Evolutionary conservation across 2,888 invertebrate genomes (phyloP).

Genomic region (Frankliniella intonsa): DNA sequence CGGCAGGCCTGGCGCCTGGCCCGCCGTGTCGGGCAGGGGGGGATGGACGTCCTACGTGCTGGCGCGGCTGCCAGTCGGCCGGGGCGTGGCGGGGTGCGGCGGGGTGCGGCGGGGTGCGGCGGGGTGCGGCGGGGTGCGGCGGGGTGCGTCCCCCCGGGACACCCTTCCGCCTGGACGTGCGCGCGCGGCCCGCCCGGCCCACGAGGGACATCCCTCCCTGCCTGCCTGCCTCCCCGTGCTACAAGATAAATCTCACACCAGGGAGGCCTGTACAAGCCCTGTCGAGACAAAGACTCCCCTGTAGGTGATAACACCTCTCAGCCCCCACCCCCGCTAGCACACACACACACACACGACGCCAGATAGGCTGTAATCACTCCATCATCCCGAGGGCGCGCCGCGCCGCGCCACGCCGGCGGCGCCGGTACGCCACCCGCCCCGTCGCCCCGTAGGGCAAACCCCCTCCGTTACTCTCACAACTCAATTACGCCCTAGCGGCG

Average conservation of each 20-base stretch:
- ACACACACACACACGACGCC: background rate
- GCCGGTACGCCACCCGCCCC: background rate
- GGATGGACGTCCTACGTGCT: too few relatives aligned
- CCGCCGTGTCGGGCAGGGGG: too few relatives aligned
- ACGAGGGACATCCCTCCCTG: background rate
- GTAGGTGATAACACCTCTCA: background rate
- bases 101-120: too few relatives aligned
- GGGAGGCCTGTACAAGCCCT: background rate
- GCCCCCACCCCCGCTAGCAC: too few relatives aligned
- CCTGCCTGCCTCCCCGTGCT: background rate
- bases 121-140: too few relatives aligned
- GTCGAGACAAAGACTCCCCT: background rate
- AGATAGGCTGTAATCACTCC: slow-evolving; percentile 3
- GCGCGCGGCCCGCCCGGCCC: too few relatives aligned
- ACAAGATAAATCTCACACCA: background rate
- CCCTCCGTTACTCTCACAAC: background rate
- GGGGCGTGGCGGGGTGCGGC: too few relatives aligned
- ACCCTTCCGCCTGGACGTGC: too few relatives aligned
- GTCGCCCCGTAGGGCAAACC: background rate
- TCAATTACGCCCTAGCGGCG: background rate
- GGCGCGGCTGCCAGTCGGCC: too few relatives aligned
- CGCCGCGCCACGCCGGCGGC: background rate
- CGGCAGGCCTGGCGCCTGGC: too few relatives aligned
- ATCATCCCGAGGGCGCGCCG: background rate
- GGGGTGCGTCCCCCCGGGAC: too few relatives aligned